Evolutionary conservation across 2,113 vertebrate species (phyloP), one percentile per base, ranked within the genome.

Genomic region (Ornithorhynchus anatinus): DNA sequence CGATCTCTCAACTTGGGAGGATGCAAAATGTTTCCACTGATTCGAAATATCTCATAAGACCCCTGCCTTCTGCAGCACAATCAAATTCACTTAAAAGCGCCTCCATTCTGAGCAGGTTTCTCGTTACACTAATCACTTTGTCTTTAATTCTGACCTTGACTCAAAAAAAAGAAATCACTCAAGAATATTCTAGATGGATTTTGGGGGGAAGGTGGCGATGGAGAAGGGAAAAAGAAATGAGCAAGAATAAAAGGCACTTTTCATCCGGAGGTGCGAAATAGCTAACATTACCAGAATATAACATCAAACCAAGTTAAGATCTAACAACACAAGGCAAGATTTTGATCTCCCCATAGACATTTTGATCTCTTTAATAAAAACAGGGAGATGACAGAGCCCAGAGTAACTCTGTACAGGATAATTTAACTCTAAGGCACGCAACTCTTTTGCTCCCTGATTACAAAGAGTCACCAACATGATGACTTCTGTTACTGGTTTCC

Each of bases 401-500:
- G n/a, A n/a, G n/a, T n/a, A n/a, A n/a, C n/a, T n/a, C n/a, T n/a
- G n/a, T n/a, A n/a, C n/a, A n/a, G n/a, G n/a, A n/a, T n/a, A n/a
- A n/a, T n/a, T n/a, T n/a, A n/a, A n/a, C n/a, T n/a, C n/a, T n/a
- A n/a, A n/a, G n/a, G n/a, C n/a, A n/a, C n/a, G n/a, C n/a, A 20
- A 10, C 15, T 33, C 43, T 3, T 58, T 67, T 42, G 19, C 35
- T 7, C 51, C 79, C 75, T 69, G 66, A 51, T 65, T 13, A 23
- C 1, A 74, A 43, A 68, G 44, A 77, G 44, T 6, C 35, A 51
- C 36, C 54, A 78, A 63, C 40, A 80, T 69, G 56, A 48, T 56
- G 29, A 22, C 22, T 52, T 54, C 42, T 47, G 39, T 63, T 63
- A 69, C 56, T 59, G 58, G 66, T 74, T 75, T 79, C 72, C 56